Evolutionary conservation across 1,140 invertebrate species (phyloP), one percentile per base, ranked within the genome.

Genomic region (Drosophila neocordata): DNA sequence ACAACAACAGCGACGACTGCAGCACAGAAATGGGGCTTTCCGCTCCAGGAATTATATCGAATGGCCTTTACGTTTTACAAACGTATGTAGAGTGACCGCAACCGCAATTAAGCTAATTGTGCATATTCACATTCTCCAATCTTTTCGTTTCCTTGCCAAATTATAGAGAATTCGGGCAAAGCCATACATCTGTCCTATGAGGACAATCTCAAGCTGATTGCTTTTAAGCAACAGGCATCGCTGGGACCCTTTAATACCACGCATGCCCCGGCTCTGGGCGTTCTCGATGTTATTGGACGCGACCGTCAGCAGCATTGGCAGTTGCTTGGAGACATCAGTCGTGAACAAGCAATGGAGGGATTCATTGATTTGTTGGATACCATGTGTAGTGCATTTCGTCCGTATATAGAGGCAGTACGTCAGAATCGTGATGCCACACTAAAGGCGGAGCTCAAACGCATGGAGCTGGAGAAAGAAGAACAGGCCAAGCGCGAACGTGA

Each of bases 91-190:
- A 55, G 18, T 35, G 55, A 63, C 11, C 18, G 31, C 60, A 8
- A 61, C 15, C 6, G 11, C 35, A 18, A 11, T 48, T 18, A 2
- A 44, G 38, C n/a, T 44, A 1, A 53, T 53, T 27, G 5, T 27
- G 5, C 24, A 13, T 56, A 34, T n/a, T 13, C 38, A 22, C 4
- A 5, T 12, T 13, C 15, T 20, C 2, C 8, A 56, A n/a, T 4
- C 7, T 1, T 1, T 15, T 3, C 12, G 20, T 22, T 31, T 18
- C 44, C n/a, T 5, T 13, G 73, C 65, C 78, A 79, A n/a, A 70
- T 93, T 93, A n/a, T 92, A 98, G 98, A 99, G 92, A 99, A 99
- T 93, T 96, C 98, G 93, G 98, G 98, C 8, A 99, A 98, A 92
- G 97, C 98, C 57, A 93, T 99, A 35, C 97, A 98, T 89, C 93